Conservation (phyloP, 1,140 invertebrate species). For the Tetramorium simillimum region DNA sequence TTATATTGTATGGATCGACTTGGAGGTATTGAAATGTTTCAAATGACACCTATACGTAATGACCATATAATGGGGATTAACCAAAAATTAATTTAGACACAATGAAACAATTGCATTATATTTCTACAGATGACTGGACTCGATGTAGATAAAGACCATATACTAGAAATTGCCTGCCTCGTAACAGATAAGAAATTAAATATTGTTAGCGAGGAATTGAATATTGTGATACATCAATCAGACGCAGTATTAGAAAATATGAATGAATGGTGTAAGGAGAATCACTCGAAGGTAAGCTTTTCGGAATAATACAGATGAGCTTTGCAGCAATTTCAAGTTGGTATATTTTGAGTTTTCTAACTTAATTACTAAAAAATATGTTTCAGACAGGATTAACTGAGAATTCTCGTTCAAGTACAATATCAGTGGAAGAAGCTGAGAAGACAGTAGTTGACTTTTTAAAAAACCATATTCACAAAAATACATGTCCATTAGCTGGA, state of each 20-base stretch:
- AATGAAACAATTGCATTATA: slow-evolving; percentile 12
- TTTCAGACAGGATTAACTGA: slow-evolving; percentile 92
- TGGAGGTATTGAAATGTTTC: slow-evolving; percentile 74
- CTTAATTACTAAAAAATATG: slow-evolving; percentile 13
- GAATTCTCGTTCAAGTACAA: slow-evolving; percentile 89
- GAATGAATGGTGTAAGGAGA: slow-evolving; percentile 92
- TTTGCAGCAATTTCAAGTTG: background rate
- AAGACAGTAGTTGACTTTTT: slow-evolving; percentile 91
- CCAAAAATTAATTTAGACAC: slow-evolving; percentile 5
- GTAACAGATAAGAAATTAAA: slow-evolving; percentile 94
- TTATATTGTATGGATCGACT: slow-evolving; percentile 79
- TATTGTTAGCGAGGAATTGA: slow-evolving; percentile 91
- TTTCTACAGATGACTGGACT: slow-evolving; percentile 86
- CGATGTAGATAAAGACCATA: slow-evolving; percentile 91
- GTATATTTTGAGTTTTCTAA: slow-evolving; percentile 31
- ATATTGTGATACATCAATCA: slow-evolving; percentile 93
- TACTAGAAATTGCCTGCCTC: slow-evolving; percentile 95
- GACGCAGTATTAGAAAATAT: slow-evolving; percentile 91
- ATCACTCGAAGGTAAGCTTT: slow-evolving; percentile 90
- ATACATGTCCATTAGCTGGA: slow-evolving; percentile 91
- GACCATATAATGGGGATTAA: background rate
- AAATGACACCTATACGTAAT: background rate
- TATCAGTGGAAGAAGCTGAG: slow-evolving; percentile 90
- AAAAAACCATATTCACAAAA: slow-evolving; percentile 88
- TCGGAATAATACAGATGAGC: background rate